phyloP scores from a whole-genome alignment of 2,797 vertebrate genomes.

The Spea hammondii region DNA sequence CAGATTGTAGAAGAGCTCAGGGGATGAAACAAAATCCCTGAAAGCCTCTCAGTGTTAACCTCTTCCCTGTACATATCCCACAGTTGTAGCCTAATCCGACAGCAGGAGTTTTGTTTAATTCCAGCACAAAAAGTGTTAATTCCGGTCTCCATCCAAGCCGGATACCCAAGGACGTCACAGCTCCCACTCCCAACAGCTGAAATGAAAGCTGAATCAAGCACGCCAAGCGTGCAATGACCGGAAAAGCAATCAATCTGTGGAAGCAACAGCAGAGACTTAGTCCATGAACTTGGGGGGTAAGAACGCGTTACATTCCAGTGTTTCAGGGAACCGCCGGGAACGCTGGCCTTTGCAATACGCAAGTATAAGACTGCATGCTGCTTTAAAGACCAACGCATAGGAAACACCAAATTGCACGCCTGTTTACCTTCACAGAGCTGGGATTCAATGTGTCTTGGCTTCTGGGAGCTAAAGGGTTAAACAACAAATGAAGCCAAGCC shows the following conservation, averaged over 20 bases:
- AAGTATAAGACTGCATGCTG: neutral
- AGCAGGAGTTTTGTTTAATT: neutral
- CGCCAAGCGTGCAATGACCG: constrained; percentile 50
- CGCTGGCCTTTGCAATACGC: neutral
- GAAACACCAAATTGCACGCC: too few relatives aligned
- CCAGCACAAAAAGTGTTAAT: constrained; percentile 40
- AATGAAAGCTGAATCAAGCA: constrained; percentile 51
- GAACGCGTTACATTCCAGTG: constrained; percentile 6
- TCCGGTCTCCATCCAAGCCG: constrained; percentile 44
- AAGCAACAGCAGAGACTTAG: constrained; percentile 31
- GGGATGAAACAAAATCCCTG: constrained; percentile 1
- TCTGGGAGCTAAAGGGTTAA: too few relatives aligned
- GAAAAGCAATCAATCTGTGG: constrained; percentile 51
- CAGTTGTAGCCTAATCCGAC: neutral
- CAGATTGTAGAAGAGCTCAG: neutral
- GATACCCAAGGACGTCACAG: constrained; percentile 52
- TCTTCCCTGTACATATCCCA: neutral
- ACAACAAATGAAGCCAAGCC: too few relatives aligned
- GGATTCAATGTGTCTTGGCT: too few relatives aligned
- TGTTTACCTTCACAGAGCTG: too few relatives aligned
- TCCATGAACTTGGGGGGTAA: constrained; percentile 8
- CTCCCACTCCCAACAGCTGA: constrained; percentile 51
- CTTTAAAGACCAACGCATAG: too few relatives aligned
- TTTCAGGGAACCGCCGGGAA: constrained; percentile 18
- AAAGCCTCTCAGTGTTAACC: constrained; percentile 12